Conservation (phyloP, 2,888 invertebrate genomes). For the Petrolisthes cinctipes region DNA sequence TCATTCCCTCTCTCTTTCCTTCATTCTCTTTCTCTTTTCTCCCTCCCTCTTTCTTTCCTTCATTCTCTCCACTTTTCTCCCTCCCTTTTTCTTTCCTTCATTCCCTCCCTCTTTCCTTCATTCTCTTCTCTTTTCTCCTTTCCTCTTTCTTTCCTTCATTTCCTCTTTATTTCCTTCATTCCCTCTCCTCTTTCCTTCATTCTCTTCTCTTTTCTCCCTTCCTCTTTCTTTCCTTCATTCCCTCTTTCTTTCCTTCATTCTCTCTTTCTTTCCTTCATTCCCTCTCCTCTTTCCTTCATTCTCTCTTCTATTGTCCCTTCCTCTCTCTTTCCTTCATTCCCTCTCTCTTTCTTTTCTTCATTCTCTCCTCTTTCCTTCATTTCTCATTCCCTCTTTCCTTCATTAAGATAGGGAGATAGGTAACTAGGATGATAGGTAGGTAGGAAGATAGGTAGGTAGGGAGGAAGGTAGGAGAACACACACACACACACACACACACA, state of each 20-base stretch:
- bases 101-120: conserved; percentile 8
- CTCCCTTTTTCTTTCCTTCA: no score
- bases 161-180: no score
- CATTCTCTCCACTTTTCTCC: no score
- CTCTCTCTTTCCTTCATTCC: no score
- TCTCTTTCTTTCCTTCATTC: no score
- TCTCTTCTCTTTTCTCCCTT: neutral
- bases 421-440: neutral
- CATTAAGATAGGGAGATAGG: neutral
- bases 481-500: no score
- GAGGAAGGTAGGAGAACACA: no score
- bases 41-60: neutral
- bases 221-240: neutral
- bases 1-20: neutral
- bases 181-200: neutral
- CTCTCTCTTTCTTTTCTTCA: neutral
- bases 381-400: neutral
- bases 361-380: neutral
- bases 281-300: no score
- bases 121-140: neutral
- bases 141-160: neutral
- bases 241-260: neutral
- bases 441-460: neutral
- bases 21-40: neutral
- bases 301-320: no score